These are phyloP conservation scores for Clarias macrocephalus DNA, from an alignment of 2,113 vertebrate genomes.

Conservation along the genomic window DNA sequence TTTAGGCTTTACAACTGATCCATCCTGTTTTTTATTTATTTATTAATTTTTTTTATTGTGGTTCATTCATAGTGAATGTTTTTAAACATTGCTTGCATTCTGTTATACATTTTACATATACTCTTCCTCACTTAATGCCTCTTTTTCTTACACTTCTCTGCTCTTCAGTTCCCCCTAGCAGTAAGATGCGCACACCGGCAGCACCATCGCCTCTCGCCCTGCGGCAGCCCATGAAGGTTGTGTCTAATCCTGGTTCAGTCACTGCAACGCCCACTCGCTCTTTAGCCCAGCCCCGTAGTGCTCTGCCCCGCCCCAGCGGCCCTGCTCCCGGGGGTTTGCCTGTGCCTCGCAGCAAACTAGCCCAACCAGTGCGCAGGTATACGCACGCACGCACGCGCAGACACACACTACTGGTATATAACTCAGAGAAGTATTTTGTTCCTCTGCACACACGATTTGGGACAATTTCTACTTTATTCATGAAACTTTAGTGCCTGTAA, in stretches of 20 bases:
- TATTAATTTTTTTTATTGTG: not conserved
- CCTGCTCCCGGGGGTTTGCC: conserved; percentile 84
- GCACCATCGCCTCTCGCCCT: conserved; percentile 90
- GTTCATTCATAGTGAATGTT: not conserved
- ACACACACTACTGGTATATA: not conserved
- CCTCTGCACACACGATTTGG: not conserved
- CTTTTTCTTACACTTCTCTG: not conserved
- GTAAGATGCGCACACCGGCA: conserved; percentile 89
- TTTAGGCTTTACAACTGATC: not conserved
- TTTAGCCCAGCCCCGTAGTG: conserved; percentile 81
- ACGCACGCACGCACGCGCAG: conserved; percentile 6
- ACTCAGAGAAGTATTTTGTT: not conserved
- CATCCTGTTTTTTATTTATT: not conserved
- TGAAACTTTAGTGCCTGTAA: not conserved
- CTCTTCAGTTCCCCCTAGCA: conserved; percentile 87
- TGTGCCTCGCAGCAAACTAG: conserved; percentile 96
- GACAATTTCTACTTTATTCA: not conserved
- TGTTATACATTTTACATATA: not conserved
- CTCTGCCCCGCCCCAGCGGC: conserved; percentile 88
- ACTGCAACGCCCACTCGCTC: conserved; percentile 85
- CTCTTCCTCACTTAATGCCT: not conserved
- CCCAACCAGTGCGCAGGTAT: conserved; percentile 93
- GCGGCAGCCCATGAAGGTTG: conserved; percentile 91
- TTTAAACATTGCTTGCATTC: not conserved
- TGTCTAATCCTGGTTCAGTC: conserved; percentile 80